Evolutionary conservation across 1,140 invertebrate genomes (phyloP).

Genomic region (Aradophagus sp.): DNA sequence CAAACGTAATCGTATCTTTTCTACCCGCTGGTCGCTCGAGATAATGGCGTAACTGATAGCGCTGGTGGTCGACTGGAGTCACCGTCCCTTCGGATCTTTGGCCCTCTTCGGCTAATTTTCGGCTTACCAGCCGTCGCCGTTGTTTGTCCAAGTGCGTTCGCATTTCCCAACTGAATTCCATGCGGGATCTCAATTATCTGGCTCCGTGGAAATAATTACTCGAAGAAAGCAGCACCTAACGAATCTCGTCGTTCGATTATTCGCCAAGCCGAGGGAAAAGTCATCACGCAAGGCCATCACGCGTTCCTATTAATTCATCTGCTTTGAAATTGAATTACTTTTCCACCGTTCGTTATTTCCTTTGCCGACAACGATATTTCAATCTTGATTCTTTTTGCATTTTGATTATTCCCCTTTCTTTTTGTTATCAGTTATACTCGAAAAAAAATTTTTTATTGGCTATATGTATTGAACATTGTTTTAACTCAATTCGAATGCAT

Average conservation of each 20-base stretch:
- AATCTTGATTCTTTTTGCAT: no score
- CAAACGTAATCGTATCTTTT: constrained; percentile 62
- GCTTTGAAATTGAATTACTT: constrained; percentile 19
- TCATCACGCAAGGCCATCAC: no score
- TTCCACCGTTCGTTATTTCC: no score
- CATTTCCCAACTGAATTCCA: constrained; percentile 56
- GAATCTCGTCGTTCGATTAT: constrained; percentile 42
- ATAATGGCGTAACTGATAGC: constrained; percentile 75
- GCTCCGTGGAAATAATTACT: constrained; percentile 54
- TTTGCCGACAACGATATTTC: no score
- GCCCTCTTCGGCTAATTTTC: constrained; percentile 70
- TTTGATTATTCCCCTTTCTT: constrained; percentile 4
- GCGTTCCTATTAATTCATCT: constrained; percentile 23
- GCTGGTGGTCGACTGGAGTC: constrained; percentile 67
- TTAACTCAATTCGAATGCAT: no score
- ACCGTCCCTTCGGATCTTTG: constrained; percentile 60
- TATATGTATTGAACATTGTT: no score
- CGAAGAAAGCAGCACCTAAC: constrained; percentile 42
- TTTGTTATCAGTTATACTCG: no score
- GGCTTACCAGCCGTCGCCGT: constrained; percentile 69
- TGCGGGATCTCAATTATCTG: constrained; percentile 54
- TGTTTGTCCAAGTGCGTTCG: constrained; percentile 52
- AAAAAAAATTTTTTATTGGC: no score
- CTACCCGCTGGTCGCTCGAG: constrained; percentile 62
- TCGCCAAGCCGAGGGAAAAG: constrained; percentile 25